phyloP scores from a whole-genome alignment of 2,797 vertebrate genomes.

The Arrhamphus sclerolepis region DNA sequence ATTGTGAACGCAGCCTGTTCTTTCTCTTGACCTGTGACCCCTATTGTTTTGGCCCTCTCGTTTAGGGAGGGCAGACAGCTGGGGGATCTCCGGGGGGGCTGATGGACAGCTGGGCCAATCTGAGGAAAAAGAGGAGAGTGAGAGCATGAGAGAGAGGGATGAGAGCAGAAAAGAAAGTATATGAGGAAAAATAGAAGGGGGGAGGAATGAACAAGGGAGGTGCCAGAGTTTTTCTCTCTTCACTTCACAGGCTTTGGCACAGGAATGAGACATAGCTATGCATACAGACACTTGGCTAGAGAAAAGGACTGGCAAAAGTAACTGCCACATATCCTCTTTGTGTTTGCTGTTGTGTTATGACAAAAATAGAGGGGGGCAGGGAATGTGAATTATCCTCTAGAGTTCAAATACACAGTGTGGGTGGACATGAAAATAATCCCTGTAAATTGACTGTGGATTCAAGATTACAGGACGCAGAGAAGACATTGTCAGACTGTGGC shows the following conservation, averaged over 20 bases:
- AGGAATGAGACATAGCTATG: constrained; percentile 77
- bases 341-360: constrained; percentile 42
- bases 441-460: constrained; percentile 57
- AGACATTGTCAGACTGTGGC: constrained; percentile 9
- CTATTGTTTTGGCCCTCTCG: constrained; percentile 81
- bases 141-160: constrained; percentile 55
- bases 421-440: constrained; percentile 64
- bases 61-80: constrained; percentile 84
- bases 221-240: constrained; percentile 66
- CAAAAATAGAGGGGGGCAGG: constrained; percentile 32
- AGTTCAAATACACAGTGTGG: constrained; percentile 61
- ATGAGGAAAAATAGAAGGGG: constrained; percentile 31
- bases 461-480: constrained; percentile 57
- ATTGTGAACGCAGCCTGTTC: constrained; percentile 87
- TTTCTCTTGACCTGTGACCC: constrained; percentile 87
- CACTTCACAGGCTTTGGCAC: constrained; percentile 60
- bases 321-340: constrained; percentile 54
- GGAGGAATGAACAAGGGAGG: constrained; percentile 65
- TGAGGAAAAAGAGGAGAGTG: constrained; percentile 53
- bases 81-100: constrained; percentile 79
- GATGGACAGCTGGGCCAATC: constrained; percentile 76
- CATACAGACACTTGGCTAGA: constrained; percentile 63
- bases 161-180: constrained; percentile 52
- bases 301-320: constrained; percentile 57
- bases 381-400: constrained; percentile 48